phyloP scores from a whole-genome alignment of 2,797 vertebrate genomes.

The Phyllotis vaccarum region DNA sequence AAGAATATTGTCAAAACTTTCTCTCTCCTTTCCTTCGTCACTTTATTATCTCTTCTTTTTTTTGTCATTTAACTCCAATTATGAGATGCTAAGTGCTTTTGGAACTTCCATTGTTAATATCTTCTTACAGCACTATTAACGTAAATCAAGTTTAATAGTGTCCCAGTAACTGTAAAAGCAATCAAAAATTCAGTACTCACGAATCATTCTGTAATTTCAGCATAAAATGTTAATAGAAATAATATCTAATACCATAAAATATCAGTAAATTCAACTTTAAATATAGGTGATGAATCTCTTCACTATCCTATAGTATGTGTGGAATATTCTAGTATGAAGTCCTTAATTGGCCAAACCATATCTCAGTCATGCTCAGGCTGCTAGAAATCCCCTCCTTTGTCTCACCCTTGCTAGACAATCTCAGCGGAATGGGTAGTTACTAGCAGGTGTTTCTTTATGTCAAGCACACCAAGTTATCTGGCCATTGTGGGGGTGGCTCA shows the following conservation, averaged over 20 bases:
- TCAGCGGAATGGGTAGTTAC: slow-evolving; percentile 16
- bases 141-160: slow-evolving; percentile 94
- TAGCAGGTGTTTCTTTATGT: slow-evolving; percentile 7
- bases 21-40: slow-evolving; percentile 82
- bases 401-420: background rate
- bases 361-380: slow-evolving; percentile 31
- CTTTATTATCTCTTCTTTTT: slow-evolving; percentile 90
- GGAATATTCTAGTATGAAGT: slow-evolving; percentile 74
- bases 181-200: slow-evolving; percentile 94
- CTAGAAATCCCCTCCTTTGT: slow-evolving; percentile 32
- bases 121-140: slow-evolving; percentile 93
- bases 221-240: slow-evolving; percentile 95
- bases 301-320: slow-evolving; percentile 80
- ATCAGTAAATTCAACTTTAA: slow-evolving; percentile 92
- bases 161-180: slow-evolving; percentile 93
- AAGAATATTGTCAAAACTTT: slow-evolving; percentile 89
- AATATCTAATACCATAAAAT: slow-evolving; percentile 93
- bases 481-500: background rate
- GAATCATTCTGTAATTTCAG: slow-evolving; percentile 94
- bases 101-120: slow-evolving; percentile 93
- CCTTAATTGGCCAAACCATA: slow-evolving; percentile 71
- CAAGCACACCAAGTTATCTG: slow-evolving; percentile 22
- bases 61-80: slow-evolving; percentile 93
- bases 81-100: slow-evolving; percentile 93
- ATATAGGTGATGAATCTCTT: slow-evolving; percentile 89